phyloP scores from a whole-genome alignment of 2,797 vertebrate species.

The Ataeniobius toweri region DNA sequence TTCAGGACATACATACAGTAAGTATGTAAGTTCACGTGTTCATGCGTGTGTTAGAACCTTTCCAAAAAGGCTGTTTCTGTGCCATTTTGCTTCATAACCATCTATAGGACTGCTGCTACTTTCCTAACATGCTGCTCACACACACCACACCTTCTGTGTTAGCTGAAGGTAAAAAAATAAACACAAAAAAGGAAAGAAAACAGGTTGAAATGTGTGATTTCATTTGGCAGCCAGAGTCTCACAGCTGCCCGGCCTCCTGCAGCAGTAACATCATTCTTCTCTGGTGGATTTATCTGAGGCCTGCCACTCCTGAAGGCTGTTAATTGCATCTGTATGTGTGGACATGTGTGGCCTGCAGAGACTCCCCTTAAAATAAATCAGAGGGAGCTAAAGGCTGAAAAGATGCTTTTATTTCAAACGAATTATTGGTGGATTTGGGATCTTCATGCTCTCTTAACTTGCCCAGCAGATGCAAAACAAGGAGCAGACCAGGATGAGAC shows the following conservation, averaged over 20 bases:
- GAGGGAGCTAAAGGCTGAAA: neutral
- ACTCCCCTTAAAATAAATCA: neutral
- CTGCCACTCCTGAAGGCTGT: neutral
- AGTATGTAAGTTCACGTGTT: no score
- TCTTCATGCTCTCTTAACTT: conserved; percentile 24
- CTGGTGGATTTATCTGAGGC: conserved; percentile 36
- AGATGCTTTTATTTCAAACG: neutral
- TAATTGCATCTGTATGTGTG: conserved; percentile 5
- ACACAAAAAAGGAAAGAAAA: conserved; percentile 4
- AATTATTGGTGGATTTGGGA: neutral
- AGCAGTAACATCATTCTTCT: conserved; percentile 29
- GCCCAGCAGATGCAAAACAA: conserved; percentile 85
- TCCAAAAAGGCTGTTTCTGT: neutral
- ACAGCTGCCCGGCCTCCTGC: conserved; percentile 1
- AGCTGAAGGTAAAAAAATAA: neutral
- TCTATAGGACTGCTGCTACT: neutral
- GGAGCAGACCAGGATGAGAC: conserved; percentile 89
- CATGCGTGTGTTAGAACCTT: no score
- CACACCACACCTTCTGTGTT: neutral
- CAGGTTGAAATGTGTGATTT: conserved; percentile 1
- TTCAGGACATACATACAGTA: no score
- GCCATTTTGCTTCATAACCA: neutral
- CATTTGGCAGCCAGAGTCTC: conserved; percentile 4
- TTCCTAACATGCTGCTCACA: neutral
- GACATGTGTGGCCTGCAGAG: conserved; percentile 7